phyloP scores from a whole-genome alignment of 1,140 invertebrate genomes.

The Drosophila grimshawi region DNA sequence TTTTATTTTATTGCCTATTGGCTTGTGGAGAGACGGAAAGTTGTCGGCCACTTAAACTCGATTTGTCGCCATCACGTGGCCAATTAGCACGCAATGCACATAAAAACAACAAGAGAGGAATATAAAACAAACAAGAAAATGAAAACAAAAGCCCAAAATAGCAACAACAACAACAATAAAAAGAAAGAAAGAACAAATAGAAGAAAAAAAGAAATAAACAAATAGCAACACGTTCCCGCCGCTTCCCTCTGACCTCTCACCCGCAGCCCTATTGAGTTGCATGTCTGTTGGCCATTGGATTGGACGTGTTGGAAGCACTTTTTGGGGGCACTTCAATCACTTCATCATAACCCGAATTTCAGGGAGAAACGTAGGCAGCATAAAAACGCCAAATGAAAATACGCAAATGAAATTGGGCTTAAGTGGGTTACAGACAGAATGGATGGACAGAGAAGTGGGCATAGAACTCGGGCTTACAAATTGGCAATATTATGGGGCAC shows the following conservation, averaged over 20 bases:
- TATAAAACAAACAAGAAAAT: constrained; percentile 24
- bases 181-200: constrained; percentile 50
- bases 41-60: constrained; percentile 59
- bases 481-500: neutral
- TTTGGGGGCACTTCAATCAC: constrained; percentile 68
- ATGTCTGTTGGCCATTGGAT: constrained; percentile 67
- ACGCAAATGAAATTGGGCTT: constrained; percentile 57
- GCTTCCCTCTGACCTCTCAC: too few species aligned
- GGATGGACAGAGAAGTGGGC: constrained; percentile 1
- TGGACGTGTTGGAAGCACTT: constrained; percentile 32
- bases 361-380: constrained; percentile 48
- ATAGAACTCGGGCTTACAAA: constrained; percentile 12
- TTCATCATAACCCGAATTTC: constrained; percentile 63
- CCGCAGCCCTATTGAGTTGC: constrained; percentile 42
- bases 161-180: constrained; percentile 9
- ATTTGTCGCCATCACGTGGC: constrained; percentile 78
- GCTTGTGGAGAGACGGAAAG: neutral
- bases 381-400: constrained; percentile 57
- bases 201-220: constrained; percentile 40
- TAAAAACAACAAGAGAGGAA: constrained; percentile 23
- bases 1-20: constrained; percentile 1
- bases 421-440: constrained; percentile 27
- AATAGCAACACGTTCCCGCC: constrained; percentile 69
- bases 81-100: constrained; percentile 77
- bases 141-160: constrained; percentile 51